These are phyloP conservation scores for Microcebus jonahi DNA, from an alignment of 2,113 vertebrate species.

Conservation along the genomic window DNA sequence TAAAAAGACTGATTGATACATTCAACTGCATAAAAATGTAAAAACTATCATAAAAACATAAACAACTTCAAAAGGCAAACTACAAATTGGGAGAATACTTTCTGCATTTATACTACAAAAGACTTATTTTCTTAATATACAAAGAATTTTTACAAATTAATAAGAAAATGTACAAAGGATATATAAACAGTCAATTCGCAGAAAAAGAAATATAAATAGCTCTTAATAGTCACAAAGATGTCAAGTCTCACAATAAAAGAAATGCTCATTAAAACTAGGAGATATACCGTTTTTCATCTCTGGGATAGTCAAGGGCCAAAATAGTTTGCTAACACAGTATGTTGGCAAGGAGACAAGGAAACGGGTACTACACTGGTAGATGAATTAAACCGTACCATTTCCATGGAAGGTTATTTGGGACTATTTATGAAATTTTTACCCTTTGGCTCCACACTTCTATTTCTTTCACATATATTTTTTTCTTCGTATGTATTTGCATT, in stretches of 20 bases:
- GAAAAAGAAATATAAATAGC: neutral
- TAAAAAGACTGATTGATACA: neutral
- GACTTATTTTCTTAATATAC: slow-evolving; percentile 11
- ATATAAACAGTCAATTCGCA: neutral
- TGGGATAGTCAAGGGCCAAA: neutral
- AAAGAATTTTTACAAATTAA: neutral
- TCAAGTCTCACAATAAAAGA: neutral
- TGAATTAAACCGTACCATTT: neutral
- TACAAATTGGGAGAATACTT: neutral
- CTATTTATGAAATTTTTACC: neutral
- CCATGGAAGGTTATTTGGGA: neutral
- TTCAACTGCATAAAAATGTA: slow-evolving; percentile 41
- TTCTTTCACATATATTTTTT: neutral
- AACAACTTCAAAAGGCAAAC: slow-evolving; percentile 42
- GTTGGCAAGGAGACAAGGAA: neutral
- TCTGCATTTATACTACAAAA: neutral
- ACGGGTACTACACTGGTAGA: neutral
- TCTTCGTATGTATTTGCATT: neutral
- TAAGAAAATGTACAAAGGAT: slow-evolving; percentile 31
- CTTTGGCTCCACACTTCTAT: neutral
- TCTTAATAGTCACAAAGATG: neutral
- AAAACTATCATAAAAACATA: slow-evolving; percentile 16
- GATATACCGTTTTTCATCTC: neutral
- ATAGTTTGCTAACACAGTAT: neutral
- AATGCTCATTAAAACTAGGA: neutral